Base-by-base conservation (phyloP, 64 coral and sea anemone genomes). In the Hydrozoanthus tunicans region DNA sequence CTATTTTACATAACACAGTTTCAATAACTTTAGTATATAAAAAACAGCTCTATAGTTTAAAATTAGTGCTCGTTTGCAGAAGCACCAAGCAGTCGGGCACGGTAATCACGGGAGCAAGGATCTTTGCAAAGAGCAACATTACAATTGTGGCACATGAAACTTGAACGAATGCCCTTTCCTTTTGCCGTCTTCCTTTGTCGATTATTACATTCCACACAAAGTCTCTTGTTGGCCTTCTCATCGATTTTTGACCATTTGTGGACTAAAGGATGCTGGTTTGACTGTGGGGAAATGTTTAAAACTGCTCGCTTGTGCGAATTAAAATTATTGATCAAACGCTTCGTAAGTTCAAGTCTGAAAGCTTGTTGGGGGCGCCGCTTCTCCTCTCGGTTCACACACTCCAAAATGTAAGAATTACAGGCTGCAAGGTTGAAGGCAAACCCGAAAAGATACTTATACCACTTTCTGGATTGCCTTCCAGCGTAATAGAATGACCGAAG, bases 361-460 rank as follows among this genome's bases (percentile, higher is more conserved):
- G 6, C 2, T 53, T 78, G 59, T 64, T 90, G 88, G 26, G 54
- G 71, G 26, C 25, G 67, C 88, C 23, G 59, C 56, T 26, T 91
- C 13, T 14, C 13, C 17, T 81, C 6, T 69, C 66, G 15, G 10
- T n/a, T 15, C 17, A 51, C 69, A 23, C 57, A 80, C 57, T 52
- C 13, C 77, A 91, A 70, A 70, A 80, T 58, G 52, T 68, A 79
- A 81, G 76, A 71, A 91, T 66, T 80, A 81, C 78, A 81, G 65
- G 66, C 56, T 78, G 60, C 85, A 70, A 93, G 4, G 78, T 86
- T 57, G 56, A 88, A 55, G 9, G 68, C 6, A 70, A 70, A 86
- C 91, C 82, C 86, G 56, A 80, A 88, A 9, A 86, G 23, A 88
- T 93, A 88, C 17, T 64, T 88, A 65, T 93, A 88, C 91, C 82